Evolutionary conservation across 2,113 vertebrate genomes (phyloP).

Genomic region (Leucoraja erinaceus): DNA sequence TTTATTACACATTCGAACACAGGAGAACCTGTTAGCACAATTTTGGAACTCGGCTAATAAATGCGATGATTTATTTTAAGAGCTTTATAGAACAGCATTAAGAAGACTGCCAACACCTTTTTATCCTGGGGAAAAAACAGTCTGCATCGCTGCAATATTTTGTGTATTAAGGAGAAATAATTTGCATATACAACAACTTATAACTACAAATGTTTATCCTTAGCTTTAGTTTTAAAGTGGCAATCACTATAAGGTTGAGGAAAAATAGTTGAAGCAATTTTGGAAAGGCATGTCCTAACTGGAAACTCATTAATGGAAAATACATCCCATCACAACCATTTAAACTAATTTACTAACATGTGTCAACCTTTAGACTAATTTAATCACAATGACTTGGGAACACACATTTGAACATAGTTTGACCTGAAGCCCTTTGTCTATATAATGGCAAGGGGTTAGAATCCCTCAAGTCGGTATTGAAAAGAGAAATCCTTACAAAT

Average conservation of each 20-base stretch:
- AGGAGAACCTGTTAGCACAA: too few species aligned
- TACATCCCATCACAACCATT: conserved; percentile 98
- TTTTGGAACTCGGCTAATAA: too few species aligned
- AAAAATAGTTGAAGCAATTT: conserved; percentile 2
- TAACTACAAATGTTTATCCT: neutral
- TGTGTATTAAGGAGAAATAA: neutral
- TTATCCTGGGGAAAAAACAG: neutral
- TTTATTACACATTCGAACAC: too few species aligned
- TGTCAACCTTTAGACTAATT: conserved; percentile 82
- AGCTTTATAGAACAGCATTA: too few species aligned
- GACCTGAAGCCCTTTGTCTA: conserved; percentile 80
- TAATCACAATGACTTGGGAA: conserved; percentile 64
- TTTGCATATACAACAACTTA: neutral
- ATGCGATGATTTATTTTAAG: too few species aligned
- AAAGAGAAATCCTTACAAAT: neutral
- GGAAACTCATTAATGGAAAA: conserved; percentile 75
- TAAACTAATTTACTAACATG: conserved; percentile 74
- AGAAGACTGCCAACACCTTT: too few species aligned
- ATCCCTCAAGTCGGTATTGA: neutral
- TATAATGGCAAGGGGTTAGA: conserved; percentile 66
- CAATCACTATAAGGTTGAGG: neutral
- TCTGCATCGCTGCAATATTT: neutral
- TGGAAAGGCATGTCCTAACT: neutral
- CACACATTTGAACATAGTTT: conserved; percentile 69
- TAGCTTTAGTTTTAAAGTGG: neutral